phyloP scores from a whole-genome alignment of 2,113 vertebrate species.

The Leptobrachium ailaonicum region DNA sequence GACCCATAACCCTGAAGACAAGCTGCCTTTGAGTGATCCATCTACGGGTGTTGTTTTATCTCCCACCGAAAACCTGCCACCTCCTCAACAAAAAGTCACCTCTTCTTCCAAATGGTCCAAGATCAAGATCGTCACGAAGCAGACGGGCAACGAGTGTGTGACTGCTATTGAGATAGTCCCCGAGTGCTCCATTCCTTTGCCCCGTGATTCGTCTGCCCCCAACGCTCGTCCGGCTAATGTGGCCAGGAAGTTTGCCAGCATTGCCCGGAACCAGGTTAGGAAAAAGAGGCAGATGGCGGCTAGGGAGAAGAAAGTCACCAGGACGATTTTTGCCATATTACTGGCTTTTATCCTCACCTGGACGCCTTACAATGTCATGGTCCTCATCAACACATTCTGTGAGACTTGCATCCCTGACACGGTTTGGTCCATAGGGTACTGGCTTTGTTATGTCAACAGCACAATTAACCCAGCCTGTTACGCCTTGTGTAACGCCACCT shows the following conservation, averaged over 20 bases:
- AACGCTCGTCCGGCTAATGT: constrained; percentile 82
- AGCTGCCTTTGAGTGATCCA: constrained; percentile 64
- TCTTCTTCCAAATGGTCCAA: constrained; percentile 89
- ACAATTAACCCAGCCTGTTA: constrained; percentile 98
- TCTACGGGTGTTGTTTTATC: constrained; percentile 68
- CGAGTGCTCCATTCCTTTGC: constrained; percentile 73
- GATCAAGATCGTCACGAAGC: constrained; percentile 97
- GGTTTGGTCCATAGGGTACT: constrained; percentile 94
- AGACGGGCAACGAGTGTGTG: constrained; percentile 88
- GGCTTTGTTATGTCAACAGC: constrained; percentile 98
- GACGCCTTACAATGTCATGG: constrained; percentile 98
- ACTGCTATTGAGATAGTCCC: constrained; percentile 94
- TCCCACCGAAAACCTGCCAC: constrained; percentile 40
- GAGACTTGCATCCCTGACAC: constrained; percentile 90
- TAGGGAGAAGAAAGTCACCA: constrained; percentile 94
- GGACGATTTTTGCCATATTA: constrained; percentile 97
- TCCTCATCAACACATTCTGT: constrained; percentile 96
- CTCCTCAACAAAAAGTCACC: constrained; percentile 64
- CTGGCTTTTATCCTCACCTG: constrained; percentile 96
- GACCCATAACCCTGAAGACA: constrained; percentile 83
- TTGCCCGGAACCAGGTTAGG: constrained; percentile 93
- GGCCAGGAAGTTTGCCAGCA: constrained; percentile 95
- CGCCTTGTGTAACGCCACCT: constrained; percentile 96
- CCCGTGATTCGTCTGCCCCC: constrained; percentile 73
- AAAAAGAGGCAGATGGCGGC: constrained; percentile 97